Evolutionary conservation across 92 coral and sea anemone species (phyloP).

Genomic region (Blastomussa wellsi): DNA sequence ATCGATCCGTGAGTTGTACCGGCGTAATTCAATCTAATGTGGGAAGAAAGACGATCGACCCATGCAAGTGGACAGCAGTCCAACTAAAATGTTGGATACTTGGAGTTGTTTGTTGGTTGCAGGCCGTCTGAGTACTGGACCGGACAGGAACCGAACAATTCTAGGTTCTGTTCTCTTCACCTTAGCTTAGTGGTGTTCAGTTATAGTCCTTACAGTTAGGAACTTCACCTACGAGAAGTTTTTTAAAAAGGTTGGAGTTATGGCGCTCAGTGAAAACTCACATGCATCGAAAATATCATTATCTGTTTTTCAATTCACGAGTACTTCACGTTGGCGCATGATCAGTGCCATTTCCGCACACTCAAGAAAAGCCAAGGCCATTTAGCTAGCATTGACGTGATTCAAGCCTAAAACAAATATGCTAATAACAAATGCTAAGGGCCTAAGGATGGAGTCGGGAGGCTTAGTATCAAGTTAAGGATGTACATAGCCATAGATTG

Average conservation of each 20-base stretch:
- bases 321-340: not conserved
- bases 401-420: slow-evolving; percentile 2
- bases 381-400: not conserved
- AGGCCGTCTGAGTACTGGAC: not conserved
- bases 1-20: not conserved
- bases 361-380: not conserved
- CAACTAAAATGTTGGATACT: not conserved
- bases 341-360: not conserved
- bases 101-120: not conserved
- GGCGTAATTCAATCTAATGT: not conserved
- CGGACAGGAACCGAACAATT: not conserved
- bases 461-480: not conserved
- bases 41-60: not conserved
- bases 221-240: not conserved
- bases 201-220: not conserved
- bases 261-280: not conserved
- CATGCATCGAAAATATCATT: not conserved
- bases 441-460: not conserved
- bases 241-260: not conserved
- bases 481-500: not conserved
- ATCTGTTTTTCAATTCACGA: too few relatives aligned
- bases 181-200: not conserved
- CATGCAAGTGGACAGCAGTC: not conserved
- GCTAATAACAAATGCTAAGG: not conserved
- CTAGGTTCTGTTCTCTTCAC: not conserved